Evolutionary conservation across 2,113 vertebrate genomes (phyloP).

Genomic region (Ctenomys sociabilis): DNA sequence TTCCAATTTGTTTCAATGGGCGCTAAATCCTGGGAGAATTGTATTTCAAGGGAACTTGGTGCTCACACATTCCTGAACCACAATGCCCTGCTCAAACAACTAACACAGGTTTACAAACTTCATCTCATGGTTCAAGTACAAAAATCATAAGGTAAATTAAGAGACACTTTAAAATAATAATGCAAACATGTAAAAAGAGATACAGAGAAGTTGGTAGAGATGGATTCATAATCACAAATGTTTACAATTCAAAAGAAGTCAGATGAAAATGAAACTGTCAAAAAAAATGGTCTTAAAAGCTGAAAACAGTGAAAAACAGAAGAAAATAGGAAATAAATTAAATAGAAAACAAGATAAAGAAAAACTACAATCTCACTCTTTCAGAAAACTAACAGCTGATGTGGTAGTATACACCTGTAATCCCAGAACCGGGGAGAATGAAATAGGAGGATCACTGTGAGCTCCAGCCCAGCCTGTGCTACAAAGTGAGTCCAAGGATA

Average conservation of each 20-base stretch:
- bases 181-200: neutral
- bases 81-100: neutral
- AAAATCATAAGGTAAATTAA: neutral
- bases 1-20: neutral
- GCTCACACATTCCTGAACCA: neutral
- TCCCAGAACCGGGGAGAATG: neutral
- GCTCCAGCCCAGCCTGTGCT: neutral
- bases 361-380: conserved; percentile 34
- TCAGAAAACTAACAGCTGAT: neutral
- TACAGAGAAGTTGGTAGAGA: neutral
- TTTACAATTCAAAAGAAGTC: conserved; percentile 4
- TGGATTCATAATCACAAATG: conserved; percentile 8
- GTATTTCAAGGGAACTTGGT: neutral
- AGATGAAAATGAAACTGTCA: neutral
- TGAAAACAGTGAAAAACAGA: neutral
- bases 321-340: conserved; percentile 8
- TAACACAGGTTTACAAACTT: neutral
- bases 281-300: neutral
- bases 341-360: conserved; percentile 1
- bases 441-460: neutral
- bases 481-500: neutral
- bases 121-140: neutral
- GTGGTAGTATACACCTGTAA: neutral
- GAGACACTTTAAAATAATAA: conserved; percentile 45
- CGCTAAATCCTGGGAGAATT: neutral